Evolutionary conservation across 2,888 invertebrate genomes (phyloP).

Genomic region (Aricia artaxerxes): DNA sequence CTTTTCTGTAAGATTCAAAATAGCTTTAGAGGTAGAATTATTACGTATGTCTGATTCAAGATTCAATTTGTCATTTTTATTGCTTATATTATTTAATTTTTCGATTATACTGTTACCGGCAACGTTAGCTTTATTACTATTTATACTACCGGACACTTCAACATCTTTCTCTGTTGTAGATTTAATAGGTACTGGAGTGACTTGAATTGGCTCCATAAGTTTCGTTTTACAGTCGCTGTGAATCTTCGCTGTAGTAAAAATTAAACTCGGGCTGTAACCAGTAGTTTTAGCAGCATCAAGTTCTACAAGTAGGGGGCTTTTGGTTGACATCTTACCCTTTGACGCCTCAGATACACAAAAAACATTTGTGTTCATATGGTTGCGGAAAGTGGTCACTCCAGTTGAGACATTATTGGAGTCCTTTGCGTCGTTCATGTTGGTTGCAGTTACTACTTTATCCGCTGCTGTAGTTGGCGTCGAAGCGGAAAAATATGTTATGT

Average conservation of each 20-base stretch:
- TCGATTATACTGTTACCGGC: conserved; percentile 23
- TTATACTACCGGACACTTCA: conserved; percentile 40
- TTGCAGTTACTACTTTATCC: conserved; percentile 38
- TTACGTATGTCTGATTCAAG: conserved; percentile 2
- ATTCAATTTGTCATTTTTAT: conserved; percentile 12
- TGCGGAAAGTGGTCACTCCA: conserved; percentile 50
- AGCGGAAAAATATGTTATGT: conserved; percentile 36
- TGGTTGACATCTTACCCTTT: conserved; percentile 48
- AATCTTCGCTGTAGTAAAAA: conserved; percentile 76
- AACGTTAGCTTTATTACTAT: conserved; percentile 17
- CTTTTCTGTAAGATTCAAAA: conserved; percentile 14
- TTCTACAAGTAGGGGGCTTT: conserved; percentile 63
- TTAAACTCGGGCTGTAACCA: conserved; percentile 57
- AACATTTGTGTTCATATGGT: conserved; percentile 66
- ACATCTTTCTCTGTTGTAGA: conserved; percentile 63
- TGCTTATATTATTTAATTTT: conserved; percentile 33
- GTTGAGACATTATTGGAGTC: conserved; percentile 47
- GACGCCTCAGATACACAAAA: conserved; percentile 50
- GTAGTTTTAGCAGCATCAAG: conserved; percentile 56
- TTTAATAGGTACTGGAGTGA: conserved; percentile 65
- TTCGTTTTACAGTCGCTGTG: conserved; percentile 63
- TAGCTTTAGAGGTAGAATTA: conserved; percentile 24
- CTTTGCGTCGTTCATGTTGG: conserved; percentile 45
- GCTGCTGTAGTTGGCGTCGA: conserved; percentile 43
- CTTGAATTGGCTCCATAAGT: conserved; percentile 65